Percentiles rank a stretch among this genome's conserved stretches.
These are phyloP conservation scores for Thera obeliscata DNA, from an alignment of 2,888 invertebrate species.

Conservation along the genomic window DNA sequence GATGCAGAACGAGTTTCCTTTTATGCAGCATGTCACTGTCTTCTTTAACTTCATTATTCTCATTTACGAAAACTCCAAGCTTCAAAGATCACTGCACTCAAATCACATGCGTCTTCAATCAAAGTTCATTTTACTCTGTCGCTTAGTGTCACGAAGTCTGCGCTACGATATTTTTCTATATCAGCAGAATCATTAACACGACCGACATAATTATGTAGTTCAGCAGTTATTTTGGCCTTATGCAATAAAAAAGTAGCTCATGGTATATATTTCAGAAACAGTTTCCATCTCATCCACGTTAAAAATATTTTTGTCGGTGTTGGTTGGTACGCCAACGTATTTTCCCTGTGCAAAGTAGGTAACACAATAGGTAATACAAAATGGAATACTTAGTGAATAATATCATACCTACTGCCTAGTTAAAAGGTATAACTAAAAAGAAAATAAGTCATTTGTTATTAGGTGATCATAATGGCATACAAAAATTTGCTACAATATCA, in stretches of 20 bases:
- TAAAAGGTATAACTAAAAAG: neutral
- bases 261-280: constrained; percentile 41
- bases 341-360: neutral
- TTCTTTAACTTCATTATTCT: constrained; percentile 76
- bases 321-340: neutral
- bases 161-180: constrained; percentile 58
- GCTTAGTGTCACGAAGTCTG: constrained; percentile 65
- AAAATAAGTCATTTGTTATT: neutral
- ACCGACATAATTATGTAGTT: constrained; percentile 65
- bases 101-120: constrained; percentile 65
- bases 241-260: constrained; percentile 67
- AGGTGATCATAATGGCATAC: neutral
- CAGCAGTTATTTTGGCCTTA: constrained; percentile 60
- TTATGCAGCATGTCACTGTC: constrained; percentile 72
- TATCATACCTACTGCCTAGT: neutral
- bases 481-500: neutral
- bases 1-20: constrained; percentile 68
- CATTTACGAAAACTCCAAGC: constrained; percentile 42
- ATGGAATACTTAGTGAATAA: neutral
- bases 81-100: constrained; percentile 50
- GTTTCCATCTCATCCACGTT: constrained; percentile 36
- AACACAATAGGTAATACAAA: neutral
- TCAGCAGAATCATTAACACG: constrained; percentile 71
- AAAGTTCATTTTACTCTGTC: constrained; percentile 60
- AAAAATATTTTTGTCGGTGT: neutral